phyloP scores from a whole-genome alignment of 2,888 invertebrate genomes.

The Orthosia gothica region DNA sequence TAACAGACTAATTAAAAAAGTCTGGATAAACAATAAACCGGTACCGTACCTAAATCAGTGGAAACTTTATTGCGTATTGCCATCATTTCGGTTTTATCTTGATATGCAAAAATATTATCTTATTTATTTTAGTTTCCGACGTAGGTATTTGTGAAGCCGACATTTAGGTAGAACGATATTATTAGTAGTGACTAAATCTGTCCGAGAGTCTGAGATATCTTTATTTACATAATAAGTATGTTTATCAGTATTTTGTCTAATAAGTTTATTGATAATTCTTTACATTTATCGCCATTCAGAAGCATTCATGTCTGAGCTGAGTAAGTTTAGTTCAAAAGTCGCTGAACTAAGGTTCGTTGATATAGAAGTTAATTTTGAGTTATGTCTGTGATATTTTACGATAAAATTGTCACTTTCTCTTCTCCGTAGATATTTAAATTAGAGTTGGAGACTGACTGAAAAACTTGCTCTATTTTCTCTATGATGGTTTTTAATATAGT shows the following conservation, averaged over 20 bases:
- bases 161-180: slow-evolving; percentile 18
- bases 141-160: slow-evolving; percentile 17
- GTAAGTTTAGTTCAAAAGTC: slow-evolving; percentile 39
- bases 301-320: not conserved
- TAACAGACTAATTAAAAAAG: slow-evolving; percentile 14
- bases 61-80: slow-evolving; percentile 17
- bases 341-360: slow-evolving; percentile 42
- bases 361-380: slow-evolving; percentile 20
- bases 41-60: not conserved
- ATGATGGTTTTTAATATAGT: not conserved
- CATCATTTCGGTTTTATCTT: slow-evolving; percentile 12
- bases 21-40: slow-evolving; percentile 35
- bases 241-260: slow-evolving; percentile 21
- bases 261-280: slow-evolving; percentile 28
- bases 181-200: slow-evolving; percentile 34
- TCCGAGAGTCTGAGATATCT: slow-evolving; percentile 27
- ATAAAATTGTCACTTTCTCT: not conserved
- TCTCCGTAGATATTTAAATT: slow-evolving; percentile 4
- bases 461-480: not conserved
- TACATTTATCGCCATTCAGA: slow-evolving; percentile 5
- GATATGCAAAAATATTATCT: slow-evolving; percentile 40
- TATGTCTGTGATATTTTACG: slow-evolving; percentile 13
- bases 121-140: slow-evolving; percentile 33
- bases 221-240: slow-evolving; percentile 22
- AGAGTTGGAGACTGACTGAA: slow-evolving; percentile 3